Base-by-base conservation (phyloP, 2,113 vertebrate species). In the Mastomys coucha region DNA sequence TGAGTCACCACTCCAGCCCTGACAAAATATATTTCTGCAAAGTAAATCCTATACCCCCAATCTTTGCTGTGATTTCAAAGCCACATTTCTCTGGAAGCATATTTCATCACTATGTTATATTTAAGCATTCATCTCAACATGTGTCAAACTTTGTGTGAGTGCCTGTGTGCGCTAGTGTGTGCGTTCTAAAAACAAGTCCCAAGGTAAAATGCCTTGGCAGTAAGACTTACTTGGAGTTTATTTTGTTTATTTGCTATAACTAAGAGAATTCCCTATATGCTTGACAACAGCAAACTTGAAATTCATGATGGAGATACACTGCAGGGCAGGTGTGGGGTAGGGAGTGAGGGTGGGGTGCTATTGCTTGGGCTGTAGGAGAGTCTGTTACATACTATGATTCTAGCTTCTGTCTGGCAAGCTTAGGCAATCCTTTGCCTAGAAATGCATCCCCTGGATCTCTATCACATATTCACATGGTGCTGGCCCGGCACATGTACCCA, bases 11-110 rank as follows among this genome's bases (percentile, higher is more conserved):
- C 80, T 39, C 12, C 22, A 42, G 56, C n/a, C 39, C 58, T 49
- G 17, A 49, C 63, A 97, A 84, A 82, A 89, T 36, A 33, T 31
- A 36, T 89, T 82, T 81, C 20, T 81, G 67, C 69, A 63, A 93
- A 93, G 49, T 28, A 95, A 75, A 49, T 63, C 17, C 65, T 76
- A 28, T 24, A 60, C 93, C 8, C 33, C 31, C 70, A 53, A 31
- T 45, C 69, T 90, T 90, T 60, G 33, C 63, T 45, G 51, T 7
- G 28, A 58, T 81, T 81, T n/a, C 10, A 63, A 63, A 96, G 63
- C 65, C 72, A 39, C 60, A 13, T 89, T 89, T 89, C 86, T 63
- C 56, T 49, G 80, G 67, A 42, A 81, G 20, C 22, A 0, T n/a
- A 87, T 89, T 51, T 80, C 33, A 67, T 56, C 87, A 65, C 8